A percentile compares a stretch with the other conserved stretches of the same genome.
Conservation (phyloP, 2,797 vertebrate species). For the Poecilia picta region DNA sequence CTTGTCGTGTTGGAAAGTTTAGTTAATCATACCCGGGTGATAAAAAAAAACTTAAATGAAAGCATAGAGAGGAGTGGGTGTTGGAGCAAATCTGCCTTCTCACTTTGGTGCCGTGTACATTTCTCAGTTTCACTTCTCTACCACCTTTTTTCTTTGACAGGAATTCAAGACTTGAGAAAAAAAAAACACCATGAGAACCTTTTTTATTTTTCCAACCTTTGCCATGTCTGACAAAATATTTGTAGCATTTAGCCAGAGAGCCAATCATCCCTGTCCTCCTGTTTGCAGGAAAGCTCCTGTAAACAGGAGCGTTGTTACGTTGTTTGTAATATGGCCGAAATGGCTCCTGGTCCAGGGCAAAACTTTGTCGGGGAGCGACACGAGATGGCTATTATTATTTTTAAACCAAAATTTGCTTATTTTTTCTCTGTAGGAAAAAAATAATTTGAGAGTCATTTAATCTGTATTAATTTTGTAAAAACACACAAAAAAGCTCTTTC, state of each 20-base stretch:
- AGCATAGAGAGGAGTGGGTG: constrained; percentile 9
- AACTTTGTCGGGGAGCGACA: not conserved
- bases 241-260: constrained; percentile 72
- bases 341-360: not conserved
- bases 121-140: constrained; percentile 56
- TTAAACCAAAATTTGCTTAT: not conserved
- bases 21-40: constrained; percentile 29
- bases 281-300: constrained; percentile 40
- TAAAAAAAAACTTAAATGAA: constrained; percentile 15
- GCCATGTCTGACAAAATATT: constrained; percentile 69
- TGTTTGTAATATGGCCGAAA: not conserved
- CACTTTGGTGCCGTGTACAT: constrained; percentile 4
- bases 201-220: constrained; percentile 62
- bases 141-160: constrained; percentile 55
- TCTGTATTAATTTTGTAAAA: not conserved
- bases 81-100: constrained; percentile 23
- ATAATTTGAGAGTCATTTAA: not conserved
- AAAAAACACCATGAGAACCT: constrained; percentile 3
- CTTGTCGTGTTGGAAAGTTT: constrained; percentile 14
- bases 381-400: not conserved
- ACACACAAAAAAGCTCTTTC: not conserved
- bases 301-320: constrained; percentile 54
- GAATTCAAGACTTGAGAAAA: constrained; percentile 31
- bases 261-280: constrained; percentile 74
- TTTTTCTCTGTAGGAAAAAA: no score